These are phyloP conservation scores for Podarcis cretensis DNA, from an alignment of 2,113 vertebrate species.

Conservation along the genomic window DNA sequence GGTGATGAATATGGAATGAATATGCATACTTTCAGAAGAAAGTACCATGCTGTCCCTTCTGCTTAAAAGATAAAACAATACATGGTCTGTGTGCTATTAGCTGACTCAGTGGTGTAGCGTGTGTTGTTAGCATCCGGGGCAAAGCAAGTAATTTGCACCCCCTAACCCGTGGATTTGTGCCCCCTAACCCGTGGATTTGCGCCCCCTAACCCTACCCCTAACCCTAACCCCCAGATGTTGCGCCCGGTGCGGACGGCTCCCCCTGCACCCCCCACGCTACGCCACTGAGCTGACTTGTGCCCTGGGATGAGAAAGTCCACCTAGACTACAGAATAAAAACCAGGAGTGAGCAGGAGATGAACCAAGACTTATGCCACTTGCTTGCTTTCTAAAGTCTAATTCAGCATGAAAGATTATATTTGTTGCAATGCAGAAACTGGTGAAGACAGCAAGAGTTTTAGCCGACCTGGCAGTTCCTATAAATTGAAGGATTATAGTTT, in stretches of 20 bases:
- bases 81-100: neutral
- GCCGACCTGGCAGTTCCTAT: conserved; percentile 23
- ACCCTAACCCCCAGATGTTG: no score
- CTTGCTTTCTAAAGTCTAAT: conserved; percentile 26
- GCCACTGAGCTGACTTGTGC: conserved; percentile 13
- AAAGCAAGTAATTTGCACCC: no score
- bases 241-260: no score
- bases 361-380: conserved; percentile 13
- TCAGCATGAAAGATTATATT: conserved; percentile 38
- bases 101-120: no score
- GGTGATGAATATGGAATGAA: conserved; percentile 28
- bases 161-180: no score
- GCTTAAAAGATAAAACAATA: neutral
- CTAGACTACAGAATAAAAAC: neutral
- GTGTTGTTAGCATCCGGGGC: no score
- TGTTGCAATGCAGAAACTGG: conserved; percentile 17
- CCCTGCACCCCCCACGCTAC: no score
- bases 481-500: conserved; percentile 26
- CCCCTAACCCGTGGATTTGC: no score
- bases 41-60: neutral
- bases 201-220: no score
- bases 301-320: conserved; percentile 14
- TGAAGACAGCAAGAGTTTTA: conserved; percentile 14
- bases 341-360: conserved; percentile 1
- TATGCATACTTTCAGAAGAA: rapidly evolving